These are phyloP conservation scores for Meteorus sp. DNA, from an alignment of 1,140 invertebrate genomes.

Conservation along the genomic window DNA sequence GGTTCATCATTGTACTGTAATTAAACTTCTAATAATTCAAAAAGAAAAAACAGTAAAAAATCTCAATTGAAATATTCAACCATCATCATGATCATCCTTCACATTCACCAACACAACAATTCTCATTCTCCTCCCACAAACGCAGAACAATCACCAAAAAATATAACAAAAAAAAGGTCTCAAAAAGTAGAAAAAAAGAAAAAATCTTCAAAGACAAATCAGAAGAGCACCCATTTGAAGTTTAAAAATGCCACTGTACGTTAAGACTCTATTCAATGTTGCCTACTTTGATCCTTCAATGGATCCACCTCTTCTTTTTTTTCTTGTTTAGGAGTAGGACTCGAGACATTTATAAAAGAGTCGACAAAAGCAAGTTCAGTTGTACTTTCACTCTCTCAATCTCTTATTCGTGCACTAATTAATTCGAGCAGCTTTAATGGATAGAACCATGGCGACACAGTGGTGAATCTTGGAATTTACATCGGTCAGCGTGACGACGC, in stretches of 20 bases:
- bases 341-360: not conserved
- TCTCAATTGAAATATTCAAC: no score
- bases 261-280: not conserved
- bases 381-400: not conserved
- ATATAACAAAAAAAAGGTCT: not conserved
- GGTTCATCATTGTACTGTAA: no score
- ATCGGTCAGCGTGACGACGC: constrained; percentile 29
- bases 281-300: constrained; percentile 6
- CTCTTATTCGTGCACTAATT: not conserved
- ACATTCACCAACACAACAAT: no score
- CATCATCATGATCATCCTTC: no score
- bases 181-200: not conserved
- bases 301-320: not conserved
- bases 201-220: not conserved
- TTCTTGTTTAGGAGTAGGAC: no score
- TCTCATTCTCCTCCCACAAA: no score
- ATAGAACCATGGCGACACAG: not conserved
- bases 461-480: constrained; percentile 33
- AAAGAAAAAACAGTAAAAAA: no score
- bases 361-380: no score
- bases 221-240: not conserved
- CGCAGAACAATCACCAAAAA: no score
- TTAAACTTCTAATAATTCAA: no score
- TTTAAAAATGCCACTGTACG: no score
- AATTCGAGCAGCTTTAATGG: not conserved